Percentiles rank a stretch among this genome's conserved stretches.
Conservation (phyloP, 2,113 vertebrate genomes). For the Cairina moschata region DNA sequence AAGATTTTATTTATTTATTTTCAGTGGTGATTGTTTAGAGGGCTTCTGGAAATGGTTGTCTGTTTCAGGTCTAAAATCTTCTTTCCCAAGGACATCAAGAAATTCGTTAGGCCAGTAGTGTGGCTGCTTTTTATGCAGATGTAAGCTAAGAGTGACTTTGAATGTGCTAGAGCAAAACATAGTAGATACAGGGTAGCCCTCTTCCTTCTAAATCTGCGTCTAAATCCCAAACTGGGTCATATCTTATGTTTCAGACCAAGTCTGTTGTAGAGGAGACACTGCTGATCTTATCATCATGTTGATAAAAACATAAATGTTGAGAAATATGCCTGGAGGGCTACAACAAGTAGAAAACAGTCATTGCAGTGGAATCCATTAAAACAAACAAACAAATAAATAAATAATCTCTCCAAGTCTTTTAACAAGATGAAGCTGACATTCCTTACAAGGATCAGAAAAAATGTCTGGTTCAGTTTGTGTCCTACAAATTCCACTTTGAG, state of each 20-base stretch:
- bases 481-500: background rate
- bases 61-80: background rate
- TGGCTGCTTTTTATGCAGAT: background rate
- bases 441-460: background rate
- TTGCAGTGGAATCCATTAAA: background rate
- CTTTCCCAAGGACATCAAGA: background rate
- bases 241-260: background rate
- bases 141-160: conserved; percentile 5
- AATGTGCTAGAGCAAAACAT: background rate
- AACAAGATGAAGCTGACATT: background rate
- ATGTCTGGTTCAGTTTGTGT: background rate
- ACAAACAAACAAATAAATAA: background rate
- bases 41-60: background rate
- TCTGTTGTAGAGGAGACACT: background rate
- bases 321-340: background rate
- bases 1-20: background rate
- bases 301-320: background rate
- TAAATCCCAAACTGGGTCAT: background rate
- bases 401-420: background rate
- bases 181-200: background rate
- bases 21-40: background rate
- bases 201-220: background rate
- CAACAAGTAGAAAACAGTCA: background rate
- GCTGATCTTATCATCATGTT: background rate
- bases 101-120: background rate